Evolutionary conservation across 2,113 vertebrate species (phyloP), one percentile per base, ranked within the genome.

Genomic region (Centropus bengalensis): DNA sequence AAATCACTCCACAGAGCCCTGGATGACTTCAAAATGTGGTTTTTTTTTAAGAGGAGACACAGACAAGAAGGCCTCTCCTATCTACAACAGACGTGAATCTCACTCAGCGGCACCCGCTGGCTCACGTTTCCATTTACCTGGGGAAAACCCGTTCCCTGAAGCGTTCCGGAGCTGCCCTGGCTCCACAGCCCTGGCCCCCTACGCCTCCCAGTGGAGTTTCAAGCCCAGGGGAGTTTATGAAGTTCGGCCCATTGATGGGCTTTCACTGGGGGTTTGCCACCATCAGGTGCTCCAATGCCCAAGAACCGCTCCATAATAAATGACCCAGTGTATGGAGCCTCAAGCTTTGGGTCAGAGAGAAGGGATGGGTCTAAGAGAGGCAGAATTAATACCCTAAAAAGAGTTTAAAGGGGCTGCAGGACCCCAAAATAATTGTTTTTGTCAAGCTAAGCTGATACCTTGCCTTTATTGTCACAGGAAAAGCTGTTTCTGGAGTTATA

Each of bases 71-170:
- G 30, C 32, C 56, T 56, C 33, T 80, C 21, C 47, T 24, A 20
- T 8, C n/a, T 20, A n/a, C 17, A 0, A 18, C 20, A 30, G n/a
- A 30, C 24, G 26, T 0, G 0, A 28, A 23, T 6, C 55, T 26
- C 12, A 7, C 47, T 24, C 14, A 49, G 77, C 67, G 79, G 32
- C 32, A 51, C 47, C 45, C 63, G 30, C 8, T 0, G 30, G 64
- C 32, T 49, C 22, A 4, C 0, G 0, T 20, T 38, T 2, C 28
- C 36, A 45, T 55, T 8, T 14, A 16, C 8, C 7, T 6, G 36
- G 52, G 66, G 32, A 84, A 78, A 51, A 26, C 5, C 68, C 4
- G 2, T 66, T 4, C 13, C 51, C 80, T 14, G 33, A 62, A 60
- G 32, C 54, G 49, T 49, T 7, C 24, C 42, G 21, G 1, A 2